Evolutionary conservation across 2,797 vertebrate species (phyloP), one percentile per base, ranked within the genome.

Genomic region (Crax fasciolata): DNA sequence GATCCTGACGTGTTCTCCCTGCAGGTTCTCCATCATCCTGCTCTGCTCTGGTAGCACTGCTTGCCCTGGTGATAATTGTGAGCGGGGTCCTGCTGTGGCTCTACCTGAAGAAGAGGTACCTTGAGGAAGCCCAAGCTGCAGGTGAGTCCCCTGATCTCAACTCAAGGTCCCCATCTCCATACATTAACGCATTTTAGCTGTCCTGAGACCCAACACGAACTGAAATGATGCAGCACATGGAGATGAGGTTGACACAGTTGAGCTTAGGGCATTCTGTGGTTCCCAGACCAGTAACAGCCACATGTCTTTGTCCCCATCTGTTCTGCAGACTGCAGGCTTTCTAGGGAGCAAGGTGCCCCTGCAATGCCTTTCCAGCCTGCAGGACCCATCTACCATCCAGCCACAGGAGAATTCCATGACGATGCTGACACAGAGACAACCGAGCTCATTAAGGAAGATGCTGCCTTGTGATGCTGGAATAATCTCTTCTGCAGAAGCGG

Each of bases 81-180:
- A 43, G 71, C 0, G 94, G 94, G 35, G 52, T 48, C 38, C 48
- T 95, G 52, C 94, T 95, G 48, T 92, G 94, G 94, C 76, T 95
- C 27, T 67, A 18, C 76, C 74, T 95, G 57, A 55, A 24, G 39
- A 84, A 67, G 35, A 90, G 52, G 7, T 94, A 62, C 78, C 9
- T 66, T 13, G 25, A 10, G 32, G 9, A 11, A 30, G 67, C 5
- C 24, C 39, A 52, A 6, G 7, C 44, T 15, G n/a, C 51, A 95
- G 94, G 89, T 95, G 66, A 84, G 27, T 38, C 20, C 17, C 4
- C 28, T 6, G 20, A 5, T 20, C 9, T 20, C 11, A 46, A 5
- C 4, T 13, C 32, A 15, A 0, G 1, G 51, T n/a, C 32, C 28
- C 32, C 10, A 5, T 27, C 48, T 25, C 48, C 35, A 20, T 30